Conservation (phyloP, 2,888 invertebrate species). For the Pseudococcus longispinus region DNA sequence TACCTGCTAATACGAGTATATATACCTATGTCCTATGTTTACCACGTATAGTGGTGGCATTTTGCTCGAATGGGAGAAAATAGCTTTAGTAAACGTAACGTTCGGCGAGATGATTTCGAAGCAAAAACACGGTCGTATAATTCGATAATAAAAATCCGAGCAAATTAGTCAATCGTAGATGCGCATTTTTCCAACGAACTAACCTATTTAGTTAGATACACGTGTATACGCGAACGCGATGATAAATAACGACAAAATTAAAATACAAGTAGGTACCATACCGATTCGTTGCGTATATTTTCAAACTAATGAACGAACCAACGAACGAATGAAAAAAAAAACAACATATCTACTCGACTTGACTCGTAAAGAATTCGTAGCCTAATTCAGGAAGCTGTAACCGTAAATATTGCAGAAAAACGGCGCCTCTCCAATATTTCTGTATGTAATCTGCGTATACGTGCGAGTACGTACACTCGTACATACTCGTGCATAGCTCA, state of each 20-base stretch:
- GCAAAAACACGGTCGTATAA: background rate
- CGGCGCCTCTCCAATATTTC: conserved; percentile 6
- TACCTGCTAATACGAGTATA: too few species aligned
- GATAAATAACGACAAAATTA: background rate
- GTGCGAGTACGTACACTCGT: background rate
- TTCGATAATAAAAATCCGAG: background rate
- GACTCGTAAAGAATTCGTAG: background rate
- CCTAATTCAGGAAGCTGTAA: background rate
- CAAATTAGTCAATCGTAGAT: background rate
- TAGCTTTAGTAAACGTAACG: background rate
- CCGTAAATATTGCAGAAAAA: conserved; percentile 11
- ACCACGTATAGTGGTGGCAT: too few species aligned
- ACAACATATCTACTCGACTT: background rate
- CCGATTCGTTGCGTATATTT: too few species aligned
- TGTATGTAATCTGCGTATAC: background rate
- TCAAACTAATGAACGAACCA: background rate
- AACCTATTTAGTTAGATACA: background rate
- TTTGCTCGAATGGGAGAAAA: too few species aligned
- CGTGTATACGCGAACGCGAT: background rate
- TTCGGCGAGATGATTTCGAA: background rate
- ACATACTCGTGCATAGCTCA: background rate
- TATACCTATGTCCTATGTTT: too few species aligned
- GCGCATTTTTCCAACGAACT: background rate
- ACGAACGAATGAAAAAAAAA: background rate
- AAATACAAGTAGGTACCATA: background rate